phyloP scores from a whole-genome alignment of 1,140 invertebrate species.

The Drosophila mayri region DNA sequence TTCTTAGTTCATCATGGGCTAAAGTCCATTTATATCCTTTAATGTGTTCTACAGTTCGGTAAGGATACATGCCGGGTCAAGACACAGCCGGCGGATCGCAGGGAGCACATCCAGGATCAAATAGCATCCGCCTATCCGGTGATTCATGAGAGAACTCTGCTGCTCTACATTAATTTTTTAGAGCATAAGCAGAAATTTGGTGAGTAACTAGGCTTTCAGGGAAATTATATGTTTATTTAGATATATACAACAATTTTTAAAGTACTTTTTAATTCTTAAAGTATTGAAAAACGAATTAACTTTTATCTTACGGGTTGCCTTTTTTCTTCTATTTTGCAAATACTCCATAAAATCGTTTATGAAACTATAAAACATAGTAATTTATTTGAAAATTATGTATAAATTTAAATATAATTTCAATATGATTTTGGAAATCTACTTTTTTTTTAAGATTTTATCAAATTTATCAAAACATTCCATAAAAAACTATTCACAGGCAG shows the following conservation, averaged over 20 bases:
- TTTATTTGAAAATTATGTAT: neutral
- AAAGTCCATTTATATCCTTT: neutral
- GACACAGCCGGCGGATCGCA: slow-evolving; percentile 48
- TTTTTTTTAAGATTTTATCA: too few relatives aligned
- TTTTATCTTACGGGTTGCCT: too few relatives aligned
- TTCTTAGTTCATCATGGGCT: neutral
- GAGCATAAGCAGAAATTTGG: slow-evolving; percentile 73
- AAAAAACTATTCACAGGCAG: slow-evolving; percentile 9
- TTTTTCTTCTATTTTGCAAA: too few relatives aligned
- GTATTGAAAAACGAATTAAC: too few relatives aligned
- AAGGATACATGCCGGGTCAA: slow-evolving; percentile 54
- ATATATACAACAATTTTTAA: too few relatives aligned
- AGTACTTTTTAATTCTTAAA: too few relatives aligned
- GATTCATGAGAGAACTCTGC: slow-evolving; percentile 65
- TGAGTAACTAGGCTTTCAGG: slow-evolving; percentile 3
- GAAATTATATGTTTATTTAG: neutral
- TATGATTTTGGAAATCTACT: too few relatives aligned
- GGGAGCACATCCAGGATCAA: slow-evolving; percentile 36
- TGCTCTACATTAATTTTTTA: slow-evolving; percentile 63
- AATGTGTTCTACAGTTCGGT: slow-evolving; percentile 20
- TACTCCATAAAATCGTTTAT: neutral
- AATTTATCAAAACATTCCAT: too few relatives aligned
- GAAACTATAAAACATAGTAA: neutral
- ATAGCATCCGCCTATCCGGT: slow-evolving; percentile 79
- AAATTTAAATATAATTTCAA: too few relatives aligned